Percentiles rank a stretch among this genome's conserved stretches.
Conservation (phyloP, 2,797 vertebrate genomes). For the Dryobates pubescens region DNA sequence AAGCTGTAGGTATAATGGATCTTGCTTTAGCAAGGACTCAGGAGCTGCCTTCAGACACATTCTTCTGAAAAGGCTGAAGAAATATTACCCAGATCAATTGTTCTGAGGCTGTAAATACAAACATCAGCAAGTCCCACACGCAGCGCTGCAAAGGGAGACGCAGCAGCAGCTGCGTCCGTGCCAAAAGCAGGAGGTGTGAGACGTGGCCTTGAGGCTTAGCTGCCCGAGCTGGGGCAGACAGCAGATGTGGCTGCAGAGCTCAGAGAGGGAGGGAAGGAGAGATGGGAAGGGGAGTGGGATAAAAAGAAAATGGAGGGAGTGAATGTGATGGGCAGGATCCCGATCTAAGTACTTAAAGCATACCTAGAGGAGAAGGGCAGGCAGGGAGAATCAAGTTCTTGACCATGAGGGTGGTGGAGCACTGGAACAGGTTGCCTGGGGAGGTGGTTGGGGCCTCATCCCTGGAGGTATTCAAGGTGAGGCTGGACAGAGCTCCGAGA, state of each 20-base stretch:
- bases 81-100: constrained; percentile 12
- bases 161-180: neutral
- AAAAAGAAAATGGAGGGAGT: neutral
- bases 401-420: too few relatives aligned
- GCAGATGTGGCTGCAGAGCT: neutral
- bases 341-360: neutral
- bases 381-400: neutral
- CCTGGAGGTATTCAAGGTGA: too few relatives aligned
- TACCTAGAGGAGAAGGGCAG: neutral
- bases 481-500: too few relatives aligned
- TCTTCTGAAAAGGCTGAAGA: constrained; percentile 1
- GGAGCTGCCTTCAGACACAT: neutral
- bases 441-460: too few relatives aligned
- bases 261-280: neutral
- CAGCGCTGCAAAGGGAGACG: neutral
- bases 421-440: too few relatives aligned
- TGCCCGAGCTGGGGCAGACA: neutral
- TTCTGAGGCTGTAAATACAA: neutral
- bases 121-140: neutral
- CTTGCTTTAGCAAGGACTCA: constrained; percentile 8
- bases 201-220: accelerated
- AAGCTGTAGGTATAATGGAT: neutral
- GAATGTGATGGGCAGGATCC: neutral
- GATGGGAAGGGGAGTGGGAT: neutral
- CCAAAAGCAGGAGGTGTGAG: neutral